phyloP scores from a whole-genome alignment of 1,140 invertebrate species.

The Argopecten irradians region DNA sequence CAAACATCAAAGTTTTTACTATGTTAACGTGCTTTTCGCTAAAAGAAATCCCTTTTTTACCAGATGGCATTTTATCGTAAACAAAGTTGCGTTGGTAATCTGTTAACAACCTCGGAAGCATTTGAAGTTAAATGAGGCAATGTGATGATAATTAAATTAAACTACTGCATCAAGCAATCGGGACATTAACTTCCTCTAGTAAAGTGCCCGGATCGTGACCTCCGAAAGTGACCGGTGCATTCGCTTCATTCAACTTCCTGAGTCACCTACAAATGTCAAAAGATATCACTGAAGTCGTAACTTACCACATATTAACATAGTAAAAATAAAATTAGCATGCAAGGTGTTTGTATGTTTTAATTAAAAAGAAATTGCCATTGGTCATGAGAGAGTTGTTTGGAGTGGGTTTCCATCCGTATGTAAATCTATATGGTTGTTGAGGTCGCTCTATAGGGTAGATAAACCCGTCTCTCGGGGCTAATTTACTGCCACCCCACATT shows the following conservation, averaged over 20 bases:
- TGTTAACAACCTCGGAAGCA: not conserved
- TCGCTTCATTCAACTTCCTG: not conserved
- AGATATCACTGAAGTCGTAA: not conserved
- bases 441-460: not conserved
- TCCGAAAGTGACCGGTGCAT: not conserved
- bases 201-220: not conserved
- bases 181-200: not conserved
- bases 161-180: not conserved
- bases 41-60: not conserved
- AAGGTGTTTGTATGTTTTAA: slow-evolving; percentile 3
- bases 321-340: not conserved
- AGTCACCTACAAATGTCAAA: not conserved
- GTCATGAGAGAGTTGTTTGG: not conserved
- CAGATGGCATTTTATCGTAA: not conserved
- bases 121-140: not conserved
- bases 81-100: too few relatives aligned
- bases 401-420: not conserved
- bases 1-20: not conserved
- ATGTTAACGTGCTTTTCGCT: not conserved
- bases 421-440: slow-evolving; percentile 23
- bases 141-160: not conserved
- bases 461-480: not conserved
- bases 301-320: slow-evolving; percentile 1
- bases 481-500: not conserved
- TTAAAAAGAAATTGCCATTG: not conserved